Evolutionary conservation across 2,888 invertebrate genomes (phyloP).

Genomic region (Phortica okadai): DNA sequence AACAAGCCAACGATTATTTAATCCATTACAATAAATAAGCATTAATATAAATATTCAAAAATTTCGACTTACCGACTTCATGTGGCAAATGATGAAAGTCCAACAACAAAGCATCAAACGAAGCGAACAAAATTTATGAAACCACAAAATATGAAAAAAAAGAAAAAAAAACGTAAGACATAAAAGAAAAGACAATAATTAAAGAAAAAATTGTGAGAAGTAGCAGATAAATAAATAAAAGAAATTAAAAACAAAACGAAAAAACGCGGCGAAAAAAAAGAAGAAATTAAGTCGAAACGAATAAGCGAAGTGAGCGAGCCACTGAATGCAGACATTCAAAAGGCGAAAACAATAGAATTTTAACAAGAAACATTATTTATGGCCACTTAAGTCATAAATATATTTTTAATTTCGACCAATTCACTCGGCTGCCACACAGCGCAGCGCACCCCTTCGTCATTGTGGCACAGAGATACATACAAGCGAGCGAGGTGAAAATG

Average conservation of each 20-base stretch:
- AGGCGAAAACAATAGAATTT: conserved; percentile 66
- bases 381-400: conserved; percentile 74
- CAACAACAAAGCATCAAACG: background rate
- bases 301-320: background rate
- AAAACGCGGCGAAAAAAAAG: background rate
- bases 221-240: conserved; percentile 10
- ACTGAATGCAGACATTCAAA: background rate
- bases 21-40: no score
- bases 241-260: conserved; percentile 12
- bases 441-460: background rate
- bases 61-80: no score
- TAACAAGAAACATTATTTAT: conserved; percentile 73
- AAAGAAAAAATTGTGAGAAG: conserved; percentile 41
- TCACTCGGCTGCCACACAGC: conserved; percentile 62
- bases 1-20: no score
- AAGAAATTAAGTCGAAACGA: background rate
- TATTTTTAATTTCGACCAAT: conserved; percentile 72
- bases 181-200: conserved; percentile 38
- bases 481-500: conserved; percentile 35
- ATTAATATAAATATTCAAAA: no score
- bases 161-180: background rate
- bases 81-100: no score
- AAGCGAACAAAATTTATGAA: background rate
- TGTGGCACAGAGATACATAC: background rate
- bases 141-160: conserved; percentile 2